phyloP scores from a whole-genome alignment of 2,113 vertebrate genomes.

The Poeciliopsis prolifica region DNA sequence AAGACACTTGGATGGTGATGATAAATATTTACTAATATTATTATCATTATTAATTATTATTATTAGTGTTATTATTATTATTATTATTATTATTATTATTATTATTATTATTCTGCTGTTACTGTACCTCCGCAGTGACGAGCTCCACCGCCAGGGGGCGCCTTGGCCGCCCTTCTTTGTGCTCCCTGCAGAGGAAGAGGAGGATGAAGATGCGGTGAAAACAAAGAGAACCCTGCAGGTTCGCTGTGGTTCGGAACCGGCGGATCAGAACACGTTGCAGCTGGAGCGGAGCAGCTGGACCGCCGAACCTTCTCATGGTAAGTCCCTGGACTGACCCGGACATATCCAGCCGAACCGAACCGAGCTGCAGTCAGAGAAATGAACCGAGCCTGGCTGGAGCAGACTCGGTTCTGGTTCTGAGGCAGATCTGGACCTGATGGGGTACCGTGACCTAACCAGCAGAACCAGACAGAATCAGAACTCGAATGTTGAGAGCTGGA shows the following conservation, averaged over 20 bases:
- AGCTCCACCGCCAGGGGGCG: slow-evolving; percentile 27
- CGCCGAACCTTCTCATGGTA: background rate
- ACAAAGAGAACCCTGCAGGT: slow-evolving; percentile 49
- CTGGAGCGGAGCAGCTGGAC: background rate
- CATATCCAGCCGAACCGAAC: background rate
- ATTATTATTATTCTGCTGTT: no score
- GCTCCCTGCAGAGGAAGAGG: slow-evolving; percentile 35
- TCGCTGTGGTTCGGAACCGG: background rate
- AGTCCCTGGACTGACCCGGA: background rate
- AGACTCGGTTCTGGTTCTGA: background rate
- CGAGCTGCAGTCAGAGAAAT: background rate
- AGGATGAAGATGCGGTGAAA: slow-evolving; percentile 11
- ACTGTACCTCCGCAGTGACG: no score
- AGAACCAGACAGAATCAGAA: background rate
- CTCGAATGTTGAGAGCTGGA: no score
- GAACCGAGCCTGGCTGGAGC: no score
- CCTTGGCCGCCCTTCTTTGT: background rate
- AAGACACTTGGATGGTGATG: no score
- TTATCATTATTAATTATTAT: no score
- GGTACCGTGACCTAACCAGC: background rate
- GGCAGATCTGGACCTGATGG: background rate
- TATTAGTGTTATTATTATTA: no score
- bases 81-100: no score
- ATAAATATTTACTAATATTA: no score
- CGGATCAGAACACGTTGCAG: background rate